phyloP scores from a whole-genome alignment of 2,888 invertebrate genomes.

The Apodemia mormo region DNA sequence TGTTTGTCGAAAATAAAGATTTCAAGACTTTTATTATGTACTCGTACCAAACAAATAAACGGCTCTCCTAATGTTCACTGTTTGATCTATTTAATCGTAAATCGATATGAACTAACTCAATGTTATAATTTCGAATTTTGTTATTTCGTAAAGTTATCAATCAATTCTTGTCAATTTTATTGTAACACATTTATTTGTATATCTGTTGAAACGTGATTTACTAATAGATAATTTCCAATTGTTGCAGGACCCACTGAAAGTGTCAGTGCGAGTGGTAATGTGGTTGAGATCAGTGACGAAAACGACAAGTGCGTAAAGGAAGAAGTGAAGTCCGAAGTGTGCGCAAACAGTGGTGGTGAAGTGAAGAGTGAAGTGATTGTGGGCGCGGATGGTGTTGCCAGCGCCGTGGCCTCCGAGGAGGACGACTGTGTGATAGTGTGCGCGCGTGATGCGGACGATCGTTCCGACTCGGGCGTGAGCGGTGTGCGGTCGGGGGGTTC shows the following conservation, averaged over 20 bases:
- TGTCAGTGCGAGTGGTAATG: conserved; percentile 73
- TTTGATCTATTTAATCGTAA: too few species aligned
- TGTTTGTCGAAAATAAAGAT: too few species aligned
- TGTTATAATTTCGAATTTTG: too few species aligned
- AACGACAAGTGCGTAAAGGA: conserved; percentile 75
- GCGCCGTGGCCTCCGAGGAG: conserved; percentile 82
- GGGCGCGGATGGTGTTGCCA: conserved; percentile 77
- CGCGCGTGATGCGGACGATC: conserved; percentile 80
- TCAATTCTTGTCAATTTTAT: too few species aligned
- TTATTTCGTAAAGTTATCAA: too few species aligned
- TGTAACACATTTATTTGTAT: too few species aligned
- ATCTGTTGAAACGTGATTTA: neutral
- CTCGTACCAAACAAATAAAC: too few species aligned
- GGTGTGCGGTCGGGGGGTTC: conserved; percentile 86
- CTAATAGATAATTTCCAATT: conserved; percentile 39
- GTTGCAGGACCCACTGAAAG: conserved; percentile 72
- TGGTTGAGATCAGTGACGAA: conserved; percentile 67
- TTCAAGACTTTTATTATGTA: too few species aligned
- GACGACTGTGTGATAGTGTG: conserved; percentile 85
- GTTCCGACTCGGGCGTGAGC: conserved; percentile 88
- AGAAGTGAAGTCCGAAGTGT: conserved; percentile 60
- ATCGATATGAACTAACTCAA: too few species aligned
- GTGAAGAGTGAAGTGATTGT: conserved; percentile 74
- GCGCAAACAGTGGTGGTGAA: conserved; percentile 68
- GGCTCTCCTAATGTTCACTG: too few species aligned